Evolutionary conservation across 37 sponge, comb jelly and placozoan species (phyloP), one percentile per base, ranked within the genome.

Genomic region (Agelas oroides): DNA sequence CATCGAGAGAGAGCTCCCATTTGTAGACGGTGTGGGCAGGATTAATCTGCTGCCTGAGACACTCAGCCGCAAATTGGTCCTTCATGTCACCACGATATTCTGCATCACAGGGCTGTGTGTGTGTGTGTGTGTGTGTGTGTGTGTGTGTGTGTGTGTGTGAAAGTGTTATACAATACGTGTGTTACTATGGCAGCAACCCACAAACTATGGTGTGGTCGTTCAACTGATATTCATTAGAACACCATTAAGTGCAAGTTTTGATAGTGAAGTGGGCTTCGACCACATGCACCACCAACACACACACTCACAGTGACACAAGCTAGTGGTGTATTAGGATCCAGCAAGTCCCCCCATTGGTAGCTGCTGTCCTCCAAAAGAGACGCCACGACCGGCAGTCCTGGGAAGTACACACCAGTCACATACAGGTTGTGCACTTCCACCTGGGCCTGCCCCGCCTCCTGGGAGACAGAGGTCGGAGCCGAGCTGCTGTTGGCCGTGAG

Each of bases 231-330:
- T 62, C 27, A n/a, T 62, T 3, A 11, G 13, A 19, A 31, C 6
- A 69, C 34, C 21, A 3, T 33, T 69, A 8, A 46, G 46, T 8
- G 3, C 3, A 3, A 46, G 46, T 46, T 46, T 46, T 46, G 46
- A 46, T 46, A 31, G 70, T 34, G 30, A 27, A 31, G 33, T 69
- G 21, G 36, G 70, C 6, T 65, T 20, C 25, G 21, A 21, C 35
- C n/a, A 20, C 5, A 37, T 5, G 17, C 18, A 73, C 5, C 5
- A 5, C 2, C 39, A 30, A 52, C 5, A 41, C 39, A 53, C n/a
- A 46, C 46, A 73, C 91, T 85, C 76, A 90, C 91, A 35, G 85
- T 80, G 31, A 85, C 57, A 52, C 91, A 90, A 52, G 69, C 31
- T 1, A 90, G 70, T 14, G 91, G 77, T n/a, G 52, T 35, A 68